Conservation (phyloP, 2,797 vertebrate species). For the Centroberyx gerrardi region DNA sequence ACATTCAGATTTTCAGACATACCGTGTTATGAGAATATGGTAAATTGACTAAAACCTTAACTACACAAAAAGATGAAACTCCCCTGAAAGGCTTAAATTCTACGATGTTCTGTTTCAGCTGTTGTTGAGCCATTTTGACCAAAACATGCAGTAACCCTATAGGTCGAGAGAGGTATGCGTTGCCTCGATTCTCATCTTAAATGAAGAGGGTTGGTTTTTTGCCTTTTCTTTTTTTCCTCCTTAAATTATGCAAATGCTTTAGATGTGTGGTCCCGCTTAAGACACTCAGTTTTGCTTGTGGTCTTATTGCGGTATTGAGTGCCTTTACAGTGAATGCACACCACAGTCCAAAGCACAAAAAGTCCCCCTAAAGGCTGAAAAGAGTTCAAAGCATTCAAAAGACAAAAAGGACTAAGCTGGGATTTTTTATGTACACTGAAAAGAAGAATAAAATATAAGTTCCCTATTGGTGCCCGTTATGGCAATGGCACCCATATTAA, state of each 20-base stretch:
- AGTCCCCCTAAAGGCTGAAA: constrained; percentile 98
- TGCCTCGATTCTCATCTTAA: constrained; percentile 87
- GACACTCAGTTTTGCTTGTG: constrained; percentile 99
- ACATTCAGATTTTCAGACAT: constrained; percentile 73
- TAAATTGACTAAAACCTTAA: constrained; percentile 58
- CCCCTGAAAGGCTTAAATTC: constrained; percentile 56
- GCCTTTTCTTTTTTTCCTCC: constrained; percentile 73
- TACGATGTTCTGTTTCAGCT: constrained; percentile 62
- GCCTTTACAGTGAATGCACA: constrained; percentile 99
- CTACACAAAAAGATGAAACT: constrained; percentile 51
- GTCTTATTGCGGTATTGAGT: constrained; percentile 98
- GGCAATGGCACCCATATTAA: constrained; percentile 95
- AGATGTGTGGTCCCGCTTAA: constrained; percentile 99
- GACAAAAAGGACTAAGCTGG: constrained; percentile 99
- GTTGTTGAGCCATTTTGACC: constrained; percentile 72
- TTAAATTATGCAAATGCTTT: constrained; percentile 99
- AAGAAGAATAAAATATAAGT: constrained; percentile 99
- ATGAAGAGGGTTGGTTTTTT: constrained; percentile 85
- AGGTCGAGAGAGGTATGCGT: constrained; percentile 84
- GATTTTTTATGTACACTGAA: constrained; percentile 99
- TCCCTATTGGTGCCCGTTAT: constrained; percentile 96
- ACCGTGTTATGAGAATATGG: constrained; percentile 63
- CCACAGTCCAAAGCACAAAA: constrained; percentile 97
- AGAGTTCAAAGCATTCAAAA: constrained; percentile 99
- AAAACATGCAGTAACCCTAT: constrained; percentile 71